phyloP scores from a whole-genome alignment of 2,888 invertebrate species.

The Antheraea yamamai region DNA sequence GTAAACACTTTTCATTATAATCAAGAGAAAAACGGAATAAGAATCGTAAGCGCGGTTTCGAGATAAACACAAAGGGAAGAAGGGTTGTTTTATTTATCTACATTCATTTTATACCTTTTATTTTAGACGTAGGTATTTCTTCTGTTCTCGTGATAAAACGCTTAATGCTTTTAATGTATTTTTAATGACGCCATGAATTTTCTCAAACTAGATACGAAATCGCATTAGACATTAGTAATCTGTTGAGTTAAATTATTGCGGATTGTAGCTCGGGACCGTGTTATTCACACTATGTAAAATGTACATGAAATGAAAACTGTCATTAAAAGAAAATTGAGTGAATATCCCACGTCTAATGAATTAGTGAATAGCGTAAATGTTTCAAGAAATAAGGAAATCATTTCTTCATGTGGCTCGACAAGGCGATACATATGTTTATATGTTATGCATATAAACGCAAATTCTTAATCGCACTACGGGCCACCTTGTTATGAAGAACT shows the following conservation, averaged over 20 bases:
- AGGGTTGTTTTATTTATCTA: constrained; percentile 11
- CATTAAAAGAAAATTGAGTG: not conserved
- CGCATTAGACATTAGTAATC: not conserved
- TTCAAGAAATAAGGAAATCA: too few relatives aligned
- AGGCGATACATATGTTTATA: too few relatives aligned
- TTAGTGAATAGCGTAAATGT: not conserved
- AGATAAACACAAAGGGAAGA: constrained; percentile 5
- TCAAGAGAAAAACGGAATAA: not conserved
- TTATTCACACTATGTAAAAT: not conserved
- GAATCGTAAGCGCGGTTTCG: not conserved
- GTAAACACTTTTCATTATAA: not conserved
- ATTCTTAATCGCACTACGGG: too few relatives aligned
- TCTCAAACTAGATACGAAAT: not conserved
- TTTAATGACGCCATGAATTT: constrained; percentile 13
- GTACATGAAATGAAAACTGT: not conserved
- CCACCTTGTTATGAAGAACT: too few relatives aligned
- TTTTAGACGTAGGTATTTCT: constrained; percentile 6
- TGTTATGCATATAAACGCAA: too few relatives aligned
- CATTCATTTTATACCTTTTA: constrained; percentile 5
- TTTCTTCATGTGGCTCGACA: too few relatives aligned
- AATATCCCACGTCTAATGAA: not conserved
- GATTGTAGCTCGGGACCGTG: not conserved
- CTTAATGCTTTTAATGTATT: constrained; percentile 13
- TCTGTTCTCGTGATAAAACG: constrained; percentile 9
- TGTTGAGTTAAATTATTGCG: not conserved